These are phyloP conservation scores for Mantis religiosa DNA, from an alignment of 2,888 invertebrate genomes.

Conservation along the genomic window DNA sequence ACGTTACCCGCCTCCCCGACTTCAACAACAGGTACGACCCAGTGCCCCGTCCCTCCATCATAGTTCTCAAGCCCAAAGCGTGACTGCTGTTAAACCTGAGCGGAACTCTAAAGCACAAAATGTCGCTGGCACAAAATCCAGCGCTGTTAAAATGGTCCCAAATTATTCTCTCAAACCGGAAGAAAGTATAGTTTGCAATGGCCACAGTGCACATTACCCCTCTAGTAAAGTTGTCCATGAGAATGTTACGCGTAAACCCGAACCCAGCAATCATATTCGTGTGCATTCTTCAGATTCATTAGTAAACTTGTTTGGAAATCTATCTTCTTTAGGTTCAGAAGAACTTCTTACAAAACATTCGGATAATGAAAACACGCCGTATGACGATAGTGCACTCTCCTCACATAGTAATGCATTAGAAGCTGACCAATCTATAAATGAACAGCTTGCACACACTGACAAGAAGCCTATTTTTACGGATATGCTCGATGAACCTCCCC, in stretches of 20 bases:
- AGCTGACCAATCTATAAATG: background rate
- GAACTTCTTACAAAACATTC: background rate
- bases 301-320: background rate
- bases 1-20: slow-evolving; percentile 79
- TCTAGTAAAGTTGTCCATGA: background rate
- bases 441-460: background rate
- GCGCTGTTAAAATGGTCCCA: background rate
- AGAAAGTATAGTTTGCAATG: background rate
- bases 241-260: background rate
- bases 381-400: background rate
- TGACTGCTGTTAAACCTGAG: background rate
- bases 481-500: background rate
- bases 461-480: background rate
- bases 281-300: background rate
- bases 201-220: background rate
- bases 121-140: background rate
- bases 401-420: background rate
- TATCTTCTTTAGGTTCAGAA: background rate
- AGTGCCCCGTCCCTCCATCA: background rate
- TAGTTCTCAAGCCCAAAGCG: background rate
- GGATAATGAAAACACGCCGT: background rate
- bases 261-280: background rate
- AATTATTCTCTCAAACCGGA: background rate
- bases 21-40: slow-evolving; percentile 36
- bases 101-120: background rate